Evolutionary conservation across 2,888 invertebrate genomes (phyloP).

Genomic region (Globia sparganii): DNA sequence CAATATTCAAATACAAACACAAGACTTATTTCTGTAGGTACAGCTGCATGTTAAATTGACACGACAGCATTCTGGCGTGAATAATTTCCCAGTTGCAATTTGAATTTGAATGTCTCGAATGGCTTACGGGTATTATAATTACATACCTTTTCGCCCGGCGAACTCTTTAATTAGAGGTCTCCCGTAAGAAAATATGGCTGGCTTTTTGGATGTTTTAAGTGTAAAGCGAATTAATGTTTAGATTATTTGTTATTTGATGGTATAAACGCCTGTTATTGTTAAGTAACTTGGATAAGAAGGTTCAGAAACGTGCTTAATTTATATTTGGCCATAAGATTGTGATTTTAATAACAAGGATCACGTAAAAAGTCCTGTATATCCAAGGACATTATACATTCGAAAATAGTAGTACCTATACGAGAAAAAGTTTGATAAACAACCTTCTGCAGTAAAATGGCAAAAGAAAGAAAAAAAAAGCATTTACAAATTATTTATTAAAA

Average conservation of each 20-base stretch:
- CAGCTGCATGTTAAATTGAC: conserved; percentile 52
- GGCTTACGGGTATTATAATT: conserved; percentile 53
- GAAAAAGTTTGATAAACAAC: neutral
- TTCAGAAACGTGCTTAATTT: neutral
- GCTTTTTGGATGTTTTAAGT: neutral
- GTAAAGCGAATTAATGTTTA: neutral
- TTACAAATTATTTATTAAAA: neutral
- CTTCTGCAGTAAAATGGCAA: neutral
- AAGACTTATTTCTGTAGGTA: conserved; percentile 17
- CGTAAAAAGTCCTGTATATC: neutral
- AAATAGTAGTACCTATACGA: neutral
- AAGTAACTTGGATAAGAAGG: neutral
- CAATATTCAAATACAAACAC: conserved; percentile 11
- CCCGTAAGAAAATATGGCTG: conserved; percentile 45
- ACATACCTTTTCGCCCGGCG: conserved; percentile 51
- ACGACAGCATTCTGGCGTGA: conserved; percentile 34
- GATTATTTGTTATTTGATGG: neutral
- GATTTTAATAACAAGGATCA: neutral
- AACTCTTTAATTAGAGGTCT: conserved; percentile 60
- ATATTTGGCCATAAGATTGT: neutral
- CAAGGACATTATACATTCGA: neutral
- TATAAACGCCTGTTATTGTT: neutral
- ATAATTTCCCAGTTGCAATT: conserved; percentile 66
- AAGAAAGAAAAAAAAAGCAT: neutral
- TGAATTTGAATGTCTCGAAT: conserved; percentile 62